These are phyloP conservation scores for Chelonoidis abingdonii DNA, from an alignment of 2,113 vertebrate species.

Conservation along the genomic window DNA sequence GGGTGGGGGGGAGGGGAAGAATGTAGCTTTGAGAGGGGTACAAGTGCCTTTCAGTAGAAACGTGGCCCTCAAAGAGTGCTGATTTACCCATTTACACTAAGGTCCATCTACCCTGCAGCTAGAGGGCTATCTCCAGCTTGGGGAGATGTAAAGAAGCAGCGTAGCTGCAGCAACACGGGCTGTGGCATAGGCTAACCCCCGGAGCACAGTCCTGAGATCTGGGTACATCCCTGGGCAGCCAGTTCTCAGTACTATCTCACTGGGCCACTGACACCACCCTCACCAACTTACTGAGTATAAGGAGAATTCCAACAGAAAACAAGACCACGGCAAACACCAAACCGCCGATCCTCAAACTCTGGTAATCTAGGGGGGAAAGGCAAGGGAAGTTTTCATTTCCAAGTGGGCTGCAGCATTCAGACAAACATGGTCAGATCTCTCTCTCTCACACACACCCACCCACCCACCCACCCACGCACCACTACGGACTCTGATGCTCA, in stretches of 20 bases:
- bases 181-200: too few species aligned
- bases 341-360: conserved; percentile 94
- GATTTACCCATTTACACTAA: not conserved
- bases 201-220: not conserved
- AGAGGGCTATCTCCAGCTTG: not conserved
- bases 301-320: conserved; percentile 93
- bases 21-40: not conserved
- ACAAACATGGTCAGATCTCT: not conserved
- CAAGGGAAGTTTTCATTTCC: not conserved
- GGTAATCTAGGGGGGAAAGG: conserved; percentile 84
- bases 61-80: too few species aligned
- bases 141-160: too few species aligned
- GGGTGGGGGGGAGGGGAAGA: not conserved
- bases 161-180: too few species aligned
- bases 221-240: not conserved
- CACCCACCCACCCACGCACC: accelerated
- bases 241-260: not conserved
- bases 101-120: not conserved
- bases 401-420: not conserved
- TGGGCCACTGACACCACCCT: not conserved
- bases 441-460: accelerated
- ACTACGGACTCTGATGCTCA: not conserved
- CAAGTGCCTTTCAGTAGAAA: not conserved
- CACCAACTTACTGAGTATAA: conserved; percentile 91
- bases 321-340: conserved; percentile 94